Percentiles rank a stretch among this genome's conserved stretches.
Evolutionary conservation across 2,113 vertebrate genomes (phyloP).

Genomic region (Eurystomus gularis): DNA sequence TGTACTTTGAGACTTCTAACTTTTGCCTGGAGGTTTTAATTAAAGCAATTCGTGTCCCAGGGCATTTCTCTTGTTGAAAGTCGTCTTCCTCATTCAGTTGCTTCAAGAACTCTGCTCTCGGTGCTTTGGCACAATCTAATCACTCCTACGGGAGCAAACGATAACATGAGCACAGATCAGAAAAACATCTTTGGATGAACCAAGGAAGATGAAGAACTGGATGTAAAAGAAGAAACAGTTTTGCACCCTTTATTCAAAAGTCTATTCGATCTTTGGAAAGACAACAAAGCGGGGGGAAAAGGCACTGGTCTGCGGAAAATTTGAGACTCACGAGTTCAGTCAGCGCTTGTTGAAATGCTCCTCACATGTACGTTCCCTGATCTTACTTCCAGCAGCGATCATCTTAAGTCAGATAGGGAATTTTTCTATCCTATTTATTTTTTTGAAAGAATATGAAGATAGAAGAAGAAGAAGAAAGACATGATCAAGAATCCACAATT

Average conservation of each 20-base stretch:
- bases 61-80: not conserved
- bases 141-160: not conserved
- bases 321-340: not conserved
- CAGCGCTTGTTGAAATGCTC: not conserved
- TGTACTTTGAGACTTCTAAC: conserved; percentile 41
- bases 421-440: not conserved
- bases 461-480: not conserved
- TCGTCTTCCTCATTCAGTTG: not conserved
- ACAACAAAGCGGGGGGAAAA: not conserved
- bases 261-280: not conserved
- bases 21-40: conserved; percentile 44
- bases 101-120: conserved; percentile 6
- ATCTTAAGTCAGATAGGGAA: not conserved
- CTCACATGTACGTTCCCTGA: not conserved
- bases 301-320: not conserved
- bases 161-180: not conserved
- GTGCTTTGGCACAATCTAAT: not conserved
- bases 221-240: not conserved
- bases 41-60: conserved; percentile 38
- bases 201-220: not conserved
- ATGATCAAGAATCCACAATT: not conserved
- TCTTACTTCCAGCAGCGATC: not conserved
- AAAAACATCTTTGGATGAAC: not conserved
- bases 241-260: not conserved
- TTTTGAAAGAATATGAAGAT: not conserved